Conservation (phyloP, 2,797 vertebrate species). For the Amblyopsis hoosieri region DNA sequence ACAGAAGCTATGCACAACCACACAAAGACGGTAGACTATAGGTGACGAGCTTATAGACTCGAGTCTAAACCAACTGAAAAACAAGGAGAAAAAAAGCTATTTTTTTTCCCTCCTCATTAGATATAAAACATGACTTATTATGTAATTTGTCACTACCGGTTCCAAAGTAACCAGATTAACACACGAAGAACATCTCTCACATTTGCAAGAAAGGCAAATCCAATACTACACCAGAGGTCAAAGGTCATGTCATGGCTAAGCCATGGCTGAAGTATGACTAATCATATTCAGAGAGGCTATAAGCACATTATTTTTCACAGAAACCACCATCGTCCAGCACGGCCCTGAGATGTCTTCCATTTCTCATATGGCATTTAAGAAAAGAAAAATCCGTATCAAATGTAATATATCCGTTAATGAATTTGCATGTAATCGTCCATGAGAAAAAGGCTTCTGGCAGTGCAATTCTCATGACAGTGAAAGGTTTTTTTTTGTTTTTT, state of each 20-base stretch:
- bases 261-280: conserved; percentile 16
- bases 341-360: conserved; percentile 27
- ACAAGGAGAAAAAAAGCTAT: neutral
- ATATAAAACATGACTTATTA: too few species aligned
- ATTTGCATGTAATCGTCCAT: conserved; percentile 45
- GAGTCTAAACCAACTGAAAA: neutral
- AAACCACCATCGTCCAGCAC: conserved; percentile 31
- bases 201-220: neutral
- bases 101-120: neutral
- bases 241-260: conserved; percentile 11
- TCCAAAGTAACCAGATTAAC: neutral
- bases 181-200: neutral
- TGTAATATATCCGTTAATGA: conserved; percentile 44
- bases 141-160: conserved; percentile 6
- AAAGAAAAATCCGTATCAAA: conserved; percentile 37
- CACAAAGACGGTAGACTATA: neutral
- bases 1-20: neutral
- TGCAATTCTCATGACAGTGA: conserved; percentile 18
- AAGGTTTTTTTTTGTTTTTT: conserved; percentile 22
- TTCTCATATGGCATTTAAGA: conserved; percentile 34
- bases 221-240: conserved; percentile 20
- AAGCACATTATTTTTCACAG: neutral
- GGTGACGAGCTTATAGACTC: conserved; percentile 2
- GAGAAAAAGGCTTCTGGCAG: conserved; percentile 20
- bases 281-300: too few species aligned